Conservation (phyloP, 2,888 invertebrate species). For the Scotopteryx bipunctaria region DNA sequence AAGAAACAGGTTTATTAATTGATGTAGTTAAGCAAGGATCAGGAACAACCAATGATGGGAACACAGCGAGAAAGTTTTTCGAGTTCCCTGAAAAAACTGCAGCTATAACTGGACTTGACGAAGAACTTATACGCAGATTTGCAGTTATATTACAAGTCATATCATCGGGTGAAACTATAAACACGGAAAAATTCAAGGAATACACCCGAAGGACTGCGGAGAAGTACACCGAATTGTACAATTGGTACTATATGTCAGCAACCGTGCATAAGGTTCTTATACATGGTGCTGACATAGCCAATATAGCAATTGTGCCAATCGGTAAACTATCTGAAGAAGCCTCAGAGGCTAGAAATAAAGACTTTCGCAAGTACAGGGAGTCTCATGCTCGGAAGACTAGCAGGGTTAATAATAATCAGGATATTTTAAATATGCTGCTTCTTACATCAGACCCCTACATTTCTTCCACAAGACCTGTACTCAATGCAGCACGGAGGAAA, state of each 20-base stretch:
- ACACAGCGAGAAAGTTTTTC: slow-evolving; percentile 18
- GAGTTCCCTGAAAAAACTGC: slow-evolving; percentile 29
- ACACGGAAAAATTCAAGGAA: not conserved
- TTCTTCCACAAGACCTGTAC: not conserved
- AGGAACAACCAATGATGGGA: slow-evolving; percentile 22
- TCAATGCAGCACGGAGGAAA: too few species aligned
- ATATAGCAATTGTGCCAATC: not conserved
- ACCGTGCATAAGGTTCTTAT: slow-evolving; percentile 15
- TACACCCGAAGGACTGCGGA: not conserved
- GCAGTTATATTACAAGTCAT: slow-evolving; percentile 1
- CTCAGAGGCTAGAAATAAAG: slow-evolving; percentile 2
- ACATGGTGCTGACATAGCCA: slow-evolving; percentile 5
- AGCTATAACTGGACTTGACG: not conserved
- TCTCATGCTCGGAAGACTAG: not conserved
- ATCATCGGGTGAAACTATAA: too few species aligned
- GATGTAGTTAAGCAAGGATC: slow-evolving; percentile 20
- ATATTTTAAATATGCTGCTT: slow-evolving; percentile 1
- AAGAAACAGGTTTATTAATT: slow-evolving; percentile 7
- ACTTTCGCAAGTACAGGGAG: slow-evolving; percentile 1
- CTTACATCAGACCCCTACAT: slow-evolving; percentile 2
- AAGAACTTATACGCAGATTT: slow-evolving; percentile 1
- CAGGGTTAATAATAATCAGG: not conserved
- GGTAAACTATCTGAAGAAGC: slow-evolving; percentile 9
- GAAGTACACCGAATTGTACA: not conserved
- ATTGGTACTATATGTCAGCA: slow-evolving; percentile 21